Conservation (phyloP, 2,888 invertebrate species). For the Acanthosepion pharaonis region DNA sequence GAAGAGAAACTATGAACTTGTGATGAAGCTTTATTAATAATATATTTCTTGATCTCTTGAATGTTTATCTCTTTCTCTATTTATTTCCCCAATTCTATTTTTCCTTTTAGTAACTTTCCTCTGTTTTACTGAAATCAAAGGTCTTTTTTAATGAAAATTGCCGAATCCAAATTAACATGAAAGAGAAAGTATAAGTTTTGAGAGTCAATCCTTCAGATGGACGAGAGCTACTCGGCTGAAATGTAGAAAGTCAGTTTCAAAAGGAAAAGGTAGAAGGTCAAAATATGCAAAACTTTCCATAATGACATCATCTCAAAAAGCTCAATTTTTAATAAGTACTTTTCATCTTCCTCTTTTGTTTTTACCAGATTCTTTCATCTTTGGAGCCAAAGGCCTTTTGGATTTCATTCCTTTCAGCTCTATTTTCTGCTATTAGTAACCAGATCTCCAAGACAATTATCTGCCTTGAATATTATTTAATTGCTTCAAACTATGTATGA, state of each 20-base stretch:
- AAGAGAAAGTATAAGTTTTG: background rate
- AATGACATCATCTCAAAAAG: background rate
- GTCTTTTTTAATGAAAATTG: background rate
- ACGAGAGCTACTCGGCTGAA: too few species aligned
- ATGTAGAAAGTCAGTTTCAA: too few species aligned
- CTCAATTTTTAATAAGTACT: too few species aligned
- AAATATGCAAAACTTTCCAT: background rate
- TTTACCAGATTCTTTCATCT: background rate
- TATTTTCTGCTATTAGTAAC: background rate
- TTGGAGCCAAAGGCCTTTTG: background rate
- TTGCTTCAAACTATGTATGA: background rate
- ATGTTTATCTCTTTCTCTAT: background rate
- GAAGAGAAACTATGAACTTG: background rate
- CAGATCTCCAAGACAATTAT: background rate
- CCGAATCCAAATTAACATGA: background rate
- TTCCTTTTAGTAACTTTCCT: background rate
- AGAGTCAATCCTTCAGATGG: too few species aligned
- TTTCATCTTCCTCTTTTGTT: background rate
- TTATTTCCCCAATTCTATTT: background rate
- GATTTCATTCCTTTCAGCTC: background rate
- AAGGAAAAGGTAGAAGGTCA: too few species aligned
- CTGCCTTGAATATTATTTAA: background rate
- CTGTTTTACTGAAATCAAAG: background rate
- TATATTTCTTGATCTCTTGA: background rate
- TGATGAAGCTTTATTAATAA: background rate